Percentiles rank a stretch among this genome's conserved stretches.
phyloP scores from a whole-genome alignment of 2,888 invertebrate species.

The Zele albiditarsus region DNA sequence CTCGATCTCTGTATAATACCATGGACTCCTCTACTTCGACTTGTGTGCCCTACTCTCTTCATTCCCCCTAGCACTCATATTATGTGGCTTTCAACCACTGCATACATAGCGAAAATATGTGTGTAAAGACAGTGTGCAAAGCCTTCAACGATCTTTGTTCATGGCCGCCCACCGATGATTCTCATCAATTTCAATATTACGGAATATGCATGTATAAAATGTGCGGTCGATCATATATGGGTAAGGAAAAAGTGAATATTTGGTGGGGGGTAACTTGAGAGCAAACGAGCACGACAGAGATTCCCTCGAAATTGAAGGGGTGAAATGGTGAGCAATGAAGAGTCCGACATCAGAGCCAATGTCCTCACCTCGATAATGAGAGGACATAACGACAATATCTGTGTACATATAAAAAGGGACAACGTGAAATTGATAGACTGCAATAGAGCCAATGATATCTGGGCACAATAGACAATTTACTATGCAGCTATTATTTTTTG shows the following conservation, averaged over 20 bases:
- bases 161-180: slow-evolving; percentile 16
- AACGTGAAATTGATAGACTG: slow-evolving; percentile 2
- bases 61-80: slow-evolving; percentile 1
- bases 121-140: slow-evolving; percentile 18
- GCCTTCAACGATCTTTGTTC: slow-evolving; percentile 48
- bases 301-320: slow-evolving; percentile 23
- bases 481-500: no score
- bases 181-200: slow-evolving; percentile 56
- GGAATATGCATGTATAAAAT: not conserved
- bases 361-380: slow-evolving; percentile 54
- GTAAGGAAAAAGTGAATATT: not conserved
- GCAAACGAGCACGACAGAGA: slow-evolving; percentile 27
- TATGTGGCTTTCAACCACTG: not conserved
- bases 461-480: not conserved
- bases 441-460: not conserved
- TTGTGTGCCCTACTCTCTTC: slow-evolving; percentile 20
- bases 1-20: slow-evolving; percentile 20
- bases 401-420: not conserved
- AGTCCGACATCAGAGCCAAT: not conserved
- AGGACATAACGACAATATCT: slow-evolving; percentile 47
- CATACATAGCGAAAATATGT: not conserved
- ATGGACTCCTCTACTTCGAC: not conserved
- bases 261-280: not conserved
- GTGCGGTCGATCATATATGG: not conserved
- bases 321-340: slow-evolving; percentile 28